These are phyloP conservation scores for Mastomys natalensis DNA, from an alignment of 2,113 vertebrate species.

Conservation along the genomic window DNA sequence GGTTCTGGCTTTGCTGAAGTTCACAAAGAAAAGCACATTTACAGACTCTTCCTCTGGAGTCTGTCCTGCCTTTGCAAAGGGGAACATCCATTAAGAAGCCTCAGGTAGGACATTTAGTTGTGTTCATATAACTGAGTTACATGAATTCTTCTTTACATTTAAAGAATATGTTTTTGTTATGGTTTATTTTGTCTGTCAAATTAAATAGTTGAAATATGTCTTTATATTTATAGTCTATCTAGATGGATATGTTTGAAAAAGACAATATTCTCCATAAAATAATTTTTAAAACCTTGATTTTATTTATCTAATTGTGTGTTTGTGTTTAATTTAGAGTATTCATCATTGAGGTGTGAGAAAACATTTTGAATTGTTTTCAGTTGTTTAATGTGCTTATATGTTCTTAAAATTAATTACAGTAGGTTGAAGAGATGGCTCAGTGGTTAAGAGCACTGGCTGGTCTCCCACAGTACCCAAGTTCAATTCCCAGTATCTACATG, in stretches of 20 bases:
- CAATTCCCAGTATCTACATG: not conserved
- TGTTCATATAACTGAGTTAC: not conserved
- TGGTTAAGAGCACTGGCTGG: not conserved
- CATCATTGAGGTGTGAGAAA: not conserved
- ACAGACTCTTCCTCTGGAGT: not conserved
- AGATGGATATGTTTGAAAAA: not conserved
- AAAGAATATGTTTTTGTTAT: not conserved
- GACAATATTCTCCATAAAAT: not conserved
- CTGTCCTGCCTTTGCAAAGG: accelerated
- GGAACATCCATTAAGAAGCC: not conserved
- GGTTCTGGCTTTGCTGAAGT: not conserved
- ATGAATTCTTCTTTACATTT: not conserved
- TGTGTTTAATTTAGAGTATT: not conserved
- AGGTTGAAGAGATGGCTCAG: not conserved
- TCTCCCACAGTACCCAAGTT: not conserved
- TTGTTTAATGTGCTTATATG: not conserved
- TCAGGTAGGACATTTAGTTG: not conserved
- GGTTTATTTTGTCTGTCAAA: not conserved
- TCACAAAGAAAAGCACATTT: not conserved
- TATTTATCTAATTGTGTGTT: not conserved
- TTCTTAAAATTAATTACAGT: not conserved
- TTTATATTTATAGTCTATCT: not conserved
- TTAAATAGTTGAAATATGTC: not conserved
- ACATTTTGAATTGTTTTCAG: not conserved
- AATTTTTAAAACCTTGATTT: not conserved